Base-by-base conservation (phyloP, 2,113 vertebrate species). In the Lichenostomus cassidix region DNA sequence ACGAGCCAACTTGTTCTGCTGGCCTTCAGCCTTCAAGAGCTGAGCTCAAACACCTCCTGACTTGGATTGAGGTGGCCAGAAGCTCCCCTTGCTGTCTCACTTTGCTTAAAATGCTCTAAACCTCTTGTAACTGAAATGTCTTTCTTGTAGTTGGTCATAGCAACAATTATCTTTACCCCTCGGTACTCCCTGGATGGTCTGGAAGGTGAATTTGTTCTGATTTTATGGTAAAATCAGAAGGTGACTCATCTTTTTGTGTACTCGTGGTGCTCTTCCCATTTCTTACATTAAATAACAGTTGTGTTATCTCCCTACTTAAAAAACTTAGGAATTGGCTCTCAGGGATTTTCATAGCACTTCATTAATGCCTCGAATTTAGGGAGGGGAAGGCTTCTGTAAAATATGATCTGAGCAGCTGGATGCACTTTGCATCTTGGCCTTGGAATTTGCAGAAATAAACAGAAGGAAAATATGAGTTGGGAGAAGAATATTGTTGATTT, bases 401-500 rank as follows among this genome's bases (percentile, higher is more conserved):
- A 79, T 73, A 78, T 10, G 25, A 23, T 79, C 24, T 86, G 70
- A 95, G 63, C 90, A 95, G 75, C 90, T 96, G 95, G 85, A 77
- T 49, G 50, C 71, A 93, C 55, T 93, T 94, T 93, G 50, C 31
- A 21, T 94, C 76, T 88, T 86, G 83, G 70, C 79, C 33, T 82
- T 71, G 52, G 75, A 80, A 55, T 44, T 5, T 29, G 24, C 71
- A 93, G 82, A 84, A 94, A 92, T 93, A 92, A 93, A 94, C 85
- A 96, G 82, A 83, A 90, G 37, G 78, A 83, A 95, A 87, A 69
- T 76, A 69, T 2, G 64, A 90, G 68, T 62, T 85, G 67, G 71
- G 86, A 92, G 79, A 56, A 81, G 50, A 80, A 88, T 7, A 37
- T 77, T 83, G 82, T 94, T 96, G 90, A 81, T 88, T 68, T 94